Base-by-base conservation (phyloP, 2,113 vertebrate species). In the Paramisgurnus dabryanus region DNA sequence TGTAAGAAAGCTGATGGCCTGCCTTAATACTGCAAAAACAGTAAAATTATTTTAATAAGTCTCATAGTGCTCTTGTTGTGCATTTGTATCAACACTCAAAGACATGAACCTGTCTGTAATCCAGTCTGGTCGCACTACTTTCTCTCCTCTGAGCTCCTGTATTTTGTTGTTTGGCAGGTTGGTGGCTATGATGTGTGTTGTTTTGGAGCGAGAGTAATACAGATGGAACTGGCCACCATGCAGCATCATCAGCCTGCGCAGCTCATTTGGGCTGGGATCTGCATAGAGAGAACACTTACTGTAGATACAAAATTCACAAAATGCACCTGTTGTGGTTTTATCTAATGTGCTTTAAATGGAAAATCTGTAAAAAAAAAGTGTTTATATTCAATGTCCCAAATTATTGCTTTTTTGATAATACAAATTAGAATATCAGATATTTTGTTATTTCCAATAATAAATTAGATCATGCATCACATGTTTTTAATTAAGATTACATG, bases 91-190 rank as follows among this genome's bases (percentile, higher is more conserved):
- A 11, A 4, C 4, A 8, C n/a, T 65, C 10, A 76, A 47, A 45
- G 49, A 4, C 79, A 81, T 87, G 84, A 82, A 98, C 98, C 98
- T 98, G 90, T 99, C 97, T 81, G 95, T 91, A 79, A 99, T 98
- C 98, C 98, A 99, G 76, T 96, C 94, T 5, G 98, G 97, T 39
- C 94, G 92, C 74, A 99, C 96, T 76, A 99, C 94, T 90, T 98
- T 99, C 88, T 98, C 95, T 53, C 93, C 95, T 88, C 92, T 95
- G 80, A 99, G 85, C 86, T 96, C 96, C 90, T 96, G 93, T 84
- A 99, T 96, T 93, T 99, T 99, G 92, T 76, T 91, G 90, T 96
- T 95, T 87, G 98, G 96, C 90, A 99, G 93, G 90, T 99, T 98
- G 85, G 93, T 95, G 84, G 98, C 94, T 78, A 99, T 96, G 87